phyloP scores from a whole-genome alignment of 2,113 vertebrate species.

The Petaurus breviceps region DNA sequence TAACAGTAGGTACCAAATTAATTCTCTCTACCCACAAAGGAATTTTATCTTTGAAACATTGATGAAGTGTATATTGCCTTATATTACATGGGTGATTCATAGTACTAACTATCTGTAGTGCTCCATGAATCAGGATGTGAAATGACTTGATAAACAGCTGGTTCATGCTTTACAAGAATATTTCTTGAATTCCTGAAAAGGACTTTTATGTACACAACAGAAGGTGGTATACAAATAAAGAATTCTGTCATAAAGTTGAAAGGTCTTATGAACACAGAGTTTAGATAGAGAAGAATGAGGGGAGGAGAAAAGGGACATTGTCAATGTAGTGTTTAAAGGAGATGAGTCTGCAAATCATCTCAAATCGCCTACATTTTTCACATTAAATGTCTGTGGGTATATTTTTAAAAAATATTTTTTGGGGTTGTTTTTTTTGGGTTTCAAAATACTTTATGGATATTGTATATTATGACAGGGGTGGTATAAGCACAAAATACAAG shows the following conservation, averaged over 20 bases:
- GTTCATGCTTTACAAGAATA: conserved; percentile 31
- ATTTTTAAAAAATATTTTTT: neutral
- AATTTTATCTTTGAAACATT: conserved; percentile 75
- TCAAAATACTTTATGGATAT: conserved; percentile 21
- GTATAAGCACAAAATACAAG: neutral
- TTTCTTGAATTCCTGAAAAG: conserved; percentile 54
- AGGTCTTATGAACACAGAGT: neutral
- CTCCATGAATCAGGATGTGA: conserved; percentile 66
- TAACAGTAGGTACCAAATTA: conserved; percentile 71
- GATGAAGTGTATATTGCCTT: conserved; percentile 56
- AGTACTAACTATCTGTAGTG: conserved; percentile 58
- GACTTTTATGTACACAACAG: conserved; percentile 40
- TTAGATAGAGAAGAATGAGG: neutral
- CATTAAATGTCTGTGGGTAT: neutral
- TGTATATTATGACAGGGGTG: neutral
- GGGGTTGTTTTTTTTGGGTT: conserved; percentile 25
- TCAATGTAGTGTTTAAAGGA: conserved; percentile 52
- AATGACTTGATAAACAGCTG: conserved; percentile 51
- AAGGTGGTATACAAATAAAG: neutral
- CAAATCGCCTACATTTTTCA: neutral
- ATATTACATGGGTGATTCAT: conserved; percentile 59
- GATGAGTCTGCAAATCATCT: conserved; percentile 2
- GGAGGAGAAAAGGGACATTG: conserved; percentile 31
- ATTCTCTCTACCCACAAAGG: conserved; percentile 75
- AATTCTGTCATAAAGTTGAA: neutral